phyloP scores from a whole-genome alignment of 2,113 vertebrate genomes.

The Scortum barcoo region DNA sequence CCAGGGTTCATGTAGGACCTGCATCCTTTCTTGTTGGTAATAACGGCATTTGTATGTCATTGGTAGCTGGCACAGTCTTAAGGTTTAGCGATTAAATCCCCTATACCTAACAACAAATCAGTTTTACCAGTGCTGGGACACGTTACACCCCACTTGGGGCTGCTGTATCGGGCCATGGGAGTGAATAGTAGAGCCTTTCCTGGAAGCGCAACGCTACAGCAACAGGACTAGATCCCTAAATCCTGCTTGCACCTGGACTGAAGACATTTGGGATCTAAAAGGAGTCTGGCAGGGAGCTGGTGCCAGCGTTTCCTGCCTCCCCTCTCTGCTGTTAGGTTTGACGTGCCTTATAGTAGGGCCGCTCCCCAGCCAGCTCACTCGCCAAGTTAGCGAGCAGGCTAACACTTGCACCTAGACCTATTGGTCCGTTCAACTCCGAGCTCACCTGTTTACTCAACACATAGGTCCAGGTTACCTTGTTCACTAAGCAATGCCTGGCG shows the following conservation, averaged over 20 bases:
- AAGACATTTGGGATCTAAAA: neutral
- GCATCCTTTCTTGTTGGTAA: neutral
- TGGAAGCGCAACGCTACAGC: neutral
- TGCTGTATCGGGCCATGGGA: neutral
- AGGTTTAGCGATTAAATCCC: neutral
- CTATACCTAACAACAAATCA: neutral
- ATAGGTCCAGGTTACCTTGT: conserved; percentile 35
- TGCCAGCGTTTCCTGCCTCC: neutral
- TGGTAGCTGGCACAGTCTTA: neutral
- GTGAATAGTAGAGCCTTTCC: neutral
- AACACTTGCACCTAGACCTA: neutral
- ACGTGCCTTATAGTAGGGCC: neutral
- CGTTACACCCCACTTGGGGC: neutral
- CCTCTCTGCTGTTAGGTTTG: neutral
- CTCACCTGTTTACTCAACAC: conserved; percentile 41
- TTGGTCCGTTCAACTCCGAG: conserved; percentile 18
- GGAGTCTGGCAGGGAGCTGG: neutral
- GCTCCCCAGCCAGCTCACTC: neutral
- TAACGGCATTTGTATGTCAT: neutral
- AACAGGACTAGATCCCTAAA: neutral
- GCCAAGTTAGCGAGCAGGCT: conserved; percentile 9
- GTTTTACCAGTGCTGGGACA: neutral
- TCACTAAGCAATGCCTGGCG: conserved; percentile 84
- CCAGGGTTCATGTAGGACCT: neutral
- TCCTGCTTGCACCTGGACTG: neutral